These are phyloP conservation scores for Xenus cinereus DNA, from an alignment of 2,113 vertebrate species.

Conservation along the genomic window DNA sequence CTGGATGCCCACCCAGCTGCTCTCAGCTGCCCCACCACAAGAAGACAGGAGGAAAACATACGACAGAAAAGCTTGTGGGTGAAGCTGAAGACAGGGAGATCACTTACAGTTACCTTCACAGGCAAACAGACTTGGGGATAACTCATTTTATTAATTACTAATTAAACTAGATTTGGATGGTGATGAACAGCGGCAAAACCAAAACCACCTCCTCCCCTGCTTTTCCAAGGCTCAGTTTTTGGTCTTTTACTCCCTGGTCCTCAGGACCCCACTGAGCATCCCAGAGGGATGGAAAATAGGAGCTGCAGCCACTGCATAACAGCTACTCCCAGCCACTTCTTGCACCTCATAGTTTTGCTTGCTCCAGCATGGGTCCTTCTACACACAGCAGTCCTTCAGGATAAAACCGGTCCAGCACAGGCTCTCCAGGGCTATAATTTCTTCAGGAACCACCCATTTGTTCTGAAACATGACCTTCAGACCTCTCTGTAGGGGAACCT, in stretches of 20 bases:
- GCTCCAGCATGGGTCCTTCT: accelerated
- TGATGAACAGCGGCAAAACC: background rate
- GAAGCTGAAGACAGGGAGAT: background rate
- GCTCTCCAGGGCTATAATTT: background rate
- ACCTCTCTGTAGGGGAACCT: accelerated
- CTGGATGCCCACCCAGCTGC: background rate
- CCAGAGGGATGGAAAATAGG: accelerated
- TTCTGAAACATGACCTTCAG: no score
- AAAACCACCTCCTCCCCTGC: accelerated
- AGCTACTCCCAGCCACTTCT: accelerated
- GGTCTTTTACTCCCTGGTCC: no score
- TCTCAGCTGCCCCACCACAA: background rate
- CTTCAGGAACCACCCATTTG: accelerated
- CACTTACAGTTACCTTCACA: background rate
- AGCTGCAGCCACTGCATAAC: accelerated
- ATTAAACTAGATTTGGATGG: background rate
- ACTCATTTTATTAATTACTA: background rate
- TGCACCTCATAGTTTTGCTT: background rate
- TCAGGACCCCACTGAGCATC: accelerated
- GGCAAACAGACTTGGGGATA: background rate
- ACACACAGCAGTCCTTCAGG: background rate
- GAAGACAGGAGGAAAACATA: accelerated
- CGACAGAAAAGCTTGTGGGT: background rate
- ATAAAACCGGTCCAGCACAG: accelerated
- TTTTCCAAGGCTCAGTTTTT: accelerated